Evolutionary conservation across 2,888 invertebrate species (phyloP).

Genomic region (Chrysolina haemoptera): DNA sequence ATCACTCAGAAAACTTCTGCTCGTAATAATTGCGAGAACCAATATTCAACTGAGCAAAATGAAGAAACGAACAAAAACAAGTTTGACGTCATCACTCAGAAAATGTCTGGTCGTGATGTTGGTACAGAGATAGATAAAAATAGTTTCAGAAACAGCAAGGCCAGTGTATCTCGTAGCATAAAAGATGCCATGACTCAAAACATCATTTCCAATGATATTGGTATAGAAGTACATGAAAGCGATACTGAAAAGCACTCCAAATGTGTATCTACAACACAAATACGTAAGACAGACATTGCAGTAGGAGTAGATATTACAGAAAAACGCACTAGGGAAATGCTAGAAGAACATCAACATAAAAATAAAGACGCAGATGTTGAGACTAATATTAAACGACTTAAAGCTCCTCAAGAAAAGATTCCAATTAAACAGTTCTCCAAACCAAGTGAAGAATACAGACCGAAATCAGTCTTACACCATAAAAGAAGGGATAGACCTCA

Average conservation of each 20-base stretch:
- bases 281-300: neutral
- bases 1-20: slow-evolving; percentile 6
- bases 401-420: neutral
- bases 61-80: neutral
- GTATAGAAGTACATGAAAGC: neutral
- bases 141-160: neutral
- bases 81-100: neutral
- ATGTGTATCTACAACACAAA: neutral
- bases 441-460: neutral
- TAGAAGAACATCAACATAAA: neutral
- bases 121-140: slow-evolving; percentile 14
- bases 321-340: neutral
- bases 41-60: neutral
- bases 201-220: slow-evolving; percentile 1
- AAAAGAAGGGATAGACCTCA: neutral
- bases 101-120: slow-evolving; percentile 5
- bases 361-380: neutral
- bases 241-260: neutral
- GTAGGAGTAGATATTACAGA: neutral
- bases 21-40: neutral
- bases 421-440: neutral
- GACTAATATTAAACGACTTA: neutral
- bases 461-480: neutral
- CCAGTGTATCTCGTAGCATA: neutral
- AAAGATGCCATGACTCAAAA: neutral